These are phyloP conservation scores for Myotis lucifugus DNA, from an alignment of 2,113 vertebrate genomes.

Conservation along the genomic window DNA sequence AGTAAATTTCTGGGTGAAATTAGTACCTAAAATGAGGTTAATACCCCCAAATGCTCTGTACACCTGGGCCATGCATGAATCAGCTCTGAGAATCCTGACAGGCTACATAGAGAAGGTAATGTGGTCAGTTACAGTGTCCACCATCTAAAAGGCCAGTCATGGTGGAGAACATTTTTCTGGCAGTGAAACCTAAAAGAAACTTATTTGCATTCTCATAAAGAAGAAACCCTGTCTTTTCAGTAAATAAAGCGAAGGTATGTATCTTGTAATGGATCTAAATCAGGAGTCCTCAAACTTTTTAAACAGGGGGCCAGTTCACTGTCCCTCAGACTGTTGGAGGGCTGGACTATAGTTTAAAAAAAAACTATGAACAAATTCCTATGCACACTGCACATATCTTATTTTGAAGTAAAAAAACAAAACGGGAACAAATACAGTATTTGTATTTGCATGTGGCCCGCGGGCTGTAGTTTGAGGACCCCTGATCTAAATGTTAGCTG, in stretches of 20 bases:
- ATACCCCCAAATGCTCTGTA: neutral
- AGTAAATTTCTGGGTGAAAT: constrained; percentile 30
- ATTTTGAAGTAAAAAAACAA: too few species aligned
- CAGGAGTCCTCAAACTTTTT: too few species aligned
- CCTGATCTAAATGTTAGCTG: neutral
- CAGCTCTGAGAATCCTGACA: neutral
- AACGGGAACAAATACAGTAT: too few species aligned
- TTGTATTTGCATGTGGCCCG: too few species aligned
- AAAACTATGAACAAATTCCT: too few species aligned
- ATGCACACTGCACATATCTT: too few species aligned
- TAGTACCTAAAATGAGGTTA: neutral
- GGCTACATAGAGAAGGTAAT: constrained; percentile 2
- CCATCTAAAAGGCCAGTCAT: neutral
- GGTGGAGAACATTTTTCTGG: neutral
- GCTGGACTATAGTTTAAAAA: too few species aligned
- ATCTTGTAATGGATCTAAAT: neutral
- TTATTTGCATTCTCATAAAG: neutral
- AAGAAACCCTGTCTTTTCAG: neutral
- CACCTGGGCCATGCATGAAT: neutral
- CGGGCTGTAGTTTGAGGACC: too few species aligned
- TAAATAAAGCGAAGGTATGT: neutral
- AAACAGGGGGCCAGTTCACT: too few species aligned
- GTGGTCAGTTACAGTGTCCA: neutral
- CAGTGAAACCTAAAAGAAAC: neutral
- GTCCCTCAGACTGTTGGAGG: too few species aligned